Base-by-base conservation (phyloP, 2,113 vertebrate genomes). In the Centropus bengalensis region DNA sequence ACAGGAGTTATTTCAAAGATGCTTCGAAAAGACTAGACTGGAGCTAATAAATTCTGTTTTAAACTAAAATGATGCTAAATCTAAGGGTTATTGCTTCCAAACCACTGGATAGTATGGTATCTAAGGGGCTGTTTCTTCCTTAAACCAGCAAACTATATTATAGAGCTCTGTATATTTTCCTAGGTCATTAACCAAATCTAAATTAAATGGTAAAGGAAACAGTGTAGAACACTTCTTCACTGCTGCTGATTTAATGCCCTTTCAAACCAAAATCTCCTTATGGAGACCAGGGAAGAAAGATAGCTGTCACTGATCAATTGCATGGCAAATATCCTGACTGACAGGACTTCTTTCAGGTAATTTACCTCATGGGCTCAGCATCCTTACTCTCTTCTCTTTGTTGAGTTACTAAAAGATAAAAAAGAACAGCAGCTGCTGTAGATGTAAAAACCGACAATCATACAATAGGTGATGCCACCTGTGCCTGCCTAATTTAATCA, bases 381-480 rank as follows among this genome's bases (percentile, higher is more conserved):
- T 68, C 49, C 30, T 76, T 79, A 42, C 40, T 38, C 9, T 84
- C 44, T 45, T 16, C 21, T 80, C 77, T 89, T 93, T 73, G 15
- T 9, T 44, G 70, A 71, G 67, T 63, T 82, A 68, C 67, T 78
- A 80, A 88, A 91, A 49, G 67, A 32, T n/a, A 49, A 83, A 93
- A 79, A 81, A 86, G 85, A 94, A 71, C 94, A 95, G 82, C 79
- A 93, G 91, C 79, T 70, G 47, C 73, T 58, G 64, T 23, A 78
- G 79, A 64, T 8, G 18, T 58, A 82, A 70, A 89, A 95, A 80
- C n/a, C 88, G 82, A 88, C 52, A 91, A 91, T 94, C 89, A 88
- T 94, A 63, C 79, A 86, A 13, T 28, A 91, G 91, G 76, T 91
- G 93, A 91, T 84, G 64, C 89, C 90, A 96, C 96, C 94, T 96